Evolutionary conservation across 2,888 invertebrate species (phyloP), one percentile per base, ranked within the genome.

Genomic region (Lithophane socia): DNA sequence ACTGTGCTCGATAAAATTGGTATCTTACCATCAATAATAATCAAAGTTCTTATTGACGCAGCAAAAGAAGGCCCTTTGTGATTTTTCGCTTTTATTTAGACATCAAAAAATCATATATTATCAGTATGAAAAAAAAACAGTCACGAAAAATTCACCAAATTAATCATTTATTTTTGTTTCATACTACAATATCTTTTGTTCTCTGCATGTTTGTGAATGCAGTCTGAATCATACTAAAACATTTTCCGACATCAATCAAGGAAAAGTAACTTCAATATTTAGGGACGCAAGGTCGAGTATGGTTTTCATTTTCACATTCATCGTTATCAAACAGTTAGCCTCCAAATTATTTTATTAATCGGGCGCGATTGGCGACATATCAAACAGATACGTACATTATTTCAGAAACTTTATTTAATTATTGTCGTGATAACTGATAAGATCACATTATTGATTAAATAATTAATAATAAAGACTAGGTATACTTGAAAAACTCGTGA

Each of bases 331-430:
- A 56, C 47, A 37, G 49, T 54, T 82, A 76, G 56, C 86, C 82
- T 85, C 85, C 71, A 71, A 72, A 61, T 71, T 42, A 44, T 70
- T 79, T 71, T 61, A 80, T 79, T 73, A 82, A 85, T 80, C 85
- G 52, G 3, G 5, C 2, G 54, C 21, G 13, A 66, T 66, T 44
- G 80, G 24, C 42, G 13, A 56, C 58, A 65, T 47, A 82, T 82
- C 76, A 47, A 2, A 54, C 12, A 58, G 49, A 65, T 47, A 58
- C 37, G 13, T 71, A 47, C 13, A 52, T 16, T 80, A 58, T 47
- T 75, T 76, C 58, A 77, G 56, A 56, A 77, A 63, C 24, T 64
- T 54, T 52, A 67, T 83, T 67, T 3, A 16, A 16, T 64, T 37
- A 56, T 68, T 49, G 16, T 24, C 1, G 5, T 54, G 79, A 78